A percentile compares a stretch with the other conserved stretches of the same genome.
Evolutionary conservation across 2,888 invertebrate genomes (phyloP).

Genomic region (Halictus quadricinctus): DNA sequence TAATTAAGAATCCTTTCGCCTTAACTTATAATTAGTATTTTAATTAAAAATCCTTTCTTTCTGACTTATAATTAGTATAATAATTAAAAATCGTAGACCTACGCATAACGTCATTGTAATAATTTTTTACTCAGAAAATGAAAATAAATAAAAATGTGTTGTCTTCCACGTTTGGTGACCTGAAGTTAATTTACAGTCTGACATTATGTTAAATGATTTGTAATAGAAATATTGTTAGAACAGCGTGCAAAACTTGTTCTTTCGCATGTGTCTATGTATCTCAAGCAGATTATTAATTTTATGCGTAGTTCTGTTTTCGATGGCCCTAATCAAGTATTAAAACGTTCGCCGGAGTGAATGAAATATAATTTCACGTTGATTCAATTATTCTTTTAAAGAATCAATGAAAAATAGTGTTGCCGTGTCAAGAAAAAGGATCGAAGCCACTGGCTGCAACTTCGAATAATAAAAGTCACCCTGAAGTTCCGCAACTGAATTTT

Average conservation of each 20-base stretch:
- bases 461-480: conserved; percentile 13
- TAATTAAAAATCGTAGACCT: background rate
- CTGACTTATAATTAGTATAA: background rate
- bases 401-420: background rate
- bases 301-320: background rate
- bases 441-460: conserved; percentile 8
- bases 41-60: background rate
- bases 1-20: no score
- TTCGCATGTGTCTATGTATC: background rate
- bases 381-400: background rate
- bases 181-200: background rate
- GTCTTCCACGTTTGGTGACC: no score
- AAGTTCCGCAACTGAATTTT: background rate
- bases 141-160: background rate
- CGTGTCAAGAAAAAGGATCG: background rate
- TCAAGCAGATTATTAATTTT: background rate
- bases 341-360: background rate
- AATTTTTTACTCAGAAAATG: background rate
- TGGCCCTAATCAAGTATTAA: background rate
- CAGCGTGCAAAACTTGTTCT: background rate
- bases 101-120: background rate
- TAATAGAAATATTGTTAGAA: background rate
- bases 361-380: background rate
- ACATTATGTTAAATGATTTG: background rate
- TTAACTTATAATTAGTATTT: no score